phyloP scores from a whole-genome alignment of 2,113 vertebrate species.

The Aphelocoma coerulescens region DNA sequence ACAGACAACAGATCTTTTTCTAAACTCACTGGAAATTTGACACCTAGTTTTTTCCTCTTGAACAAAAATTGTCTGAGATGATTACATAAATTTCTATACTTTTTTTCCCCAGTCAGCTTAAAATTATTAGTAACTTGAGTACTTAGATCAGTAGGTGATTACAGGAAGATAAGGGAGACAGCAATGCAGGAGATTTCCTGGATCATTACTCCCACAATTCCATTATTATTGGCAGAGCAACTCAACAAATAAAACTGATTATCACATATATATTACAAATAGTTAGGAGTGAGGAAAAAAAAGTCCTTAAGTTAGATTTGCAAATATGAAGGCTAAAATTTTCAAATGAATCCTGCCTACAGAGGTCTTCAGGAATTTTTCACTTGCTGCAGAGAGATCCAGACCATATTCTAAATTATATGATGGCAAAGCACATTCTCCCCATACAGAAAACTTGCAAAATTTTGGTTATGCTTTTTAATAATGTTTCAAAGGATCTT shows the following conservation, averaged over 20 bases:
- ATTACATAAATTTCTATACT: background rate
- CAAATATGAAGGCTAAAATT: background rate
- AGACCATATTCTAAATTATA: background rate
- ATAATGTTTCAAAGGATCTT: background rate
- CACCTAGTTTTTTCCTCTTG: background rate
- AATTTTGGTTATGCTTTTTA: background rate
- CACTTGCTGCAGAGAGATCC: background rate
- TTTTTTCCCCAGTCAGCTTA: background rate
- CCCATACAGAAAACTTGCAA: background rate
- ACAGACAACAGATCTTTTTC: background rate
- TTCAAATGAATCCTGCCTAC: background rate
- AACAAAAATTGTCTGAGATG: background rate
- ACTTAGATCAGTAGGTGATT: background rate
- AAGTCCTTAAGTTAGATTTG: background rate
- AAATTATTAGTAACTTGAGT: background rate
- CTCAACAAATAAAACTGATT: conserved; percentile 17
- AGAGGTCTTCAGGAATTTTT: background rate
- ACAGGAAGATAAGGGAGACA: background rate
- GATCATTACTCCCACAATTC: background rate
- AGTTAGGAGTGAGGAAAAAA: background rate
- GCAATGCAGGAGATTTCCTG: background rate
- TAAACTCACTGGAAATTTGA: background rate
- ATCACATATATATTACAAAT: background rate
- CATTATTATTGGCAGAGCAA: background rate
- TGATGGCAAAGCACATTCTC: background rate